Base-by-base conservation (phyloP, 1,140 invertebrate species). In the Sitodiplosis mosellana region DNA sequence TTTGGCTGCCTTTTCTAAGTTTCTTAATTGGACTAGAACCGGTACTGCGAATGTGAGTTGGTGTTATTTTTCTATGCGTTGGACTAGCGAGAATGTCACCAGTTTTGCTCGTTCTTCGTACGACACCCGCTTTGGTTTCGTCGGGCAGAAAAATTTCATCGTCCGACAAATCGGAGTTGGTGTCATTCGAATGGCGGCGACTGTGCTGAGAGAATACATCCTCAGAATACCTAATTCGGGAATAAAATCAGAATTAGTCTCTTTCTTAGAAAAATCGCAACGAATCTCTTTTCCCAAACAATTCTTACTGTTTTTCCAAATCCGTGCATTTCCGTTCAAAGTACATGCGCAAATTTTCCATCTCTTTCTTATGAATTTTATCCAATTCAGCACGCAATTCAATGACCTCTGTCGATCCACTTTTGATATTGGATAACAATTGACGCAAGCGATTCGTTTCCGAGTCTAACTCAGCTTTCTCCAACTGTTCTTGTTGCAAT, bases 281-380 rank as follows among this genome's bases (percentile, higher is more conserved):
- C n/a, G n/a, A n/a, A n/a, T n/a, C n/a, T n/a, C n/a, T n/a, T n/a
- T n/a, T n/a, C n/a, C n/a, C n/a, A n/a, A n/a, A n/a, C n/a, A 46
- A 48, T 15, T 60, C 66, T 68, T 61, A 82, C 69, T 82, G 77
- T 55, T 81, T 80, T 59, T 82, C 78, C 61, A 85, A 70, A 53
- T 83, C 78, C 0, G 75, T 69, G 56, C 80, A 84, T 58, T 83
- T 83, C 56, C 78, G 69, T 51, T 84, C 81, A 56, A 83, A 86
- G 55, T 83, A 86, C 1, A 72, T 80, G 41, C 81, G 69, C 18
- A 85, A 55, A 52, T 84, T 78, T 57, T 83, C 80, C 74, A 84
- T 77, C 58, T 86, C 78, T 47, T 76, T 76, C 14, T 73, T 64
- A 59, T 84, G 80, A 51, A 75, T 76, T 10, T 56, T 56, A 47